Percentiles rank a stretch among this genome's conserved stretches.
Evolutionary conservation across 37 sponge, comb jelly and placozoan species (phyloP).

Genomic region (Aplysina aerophoba): DNA sequence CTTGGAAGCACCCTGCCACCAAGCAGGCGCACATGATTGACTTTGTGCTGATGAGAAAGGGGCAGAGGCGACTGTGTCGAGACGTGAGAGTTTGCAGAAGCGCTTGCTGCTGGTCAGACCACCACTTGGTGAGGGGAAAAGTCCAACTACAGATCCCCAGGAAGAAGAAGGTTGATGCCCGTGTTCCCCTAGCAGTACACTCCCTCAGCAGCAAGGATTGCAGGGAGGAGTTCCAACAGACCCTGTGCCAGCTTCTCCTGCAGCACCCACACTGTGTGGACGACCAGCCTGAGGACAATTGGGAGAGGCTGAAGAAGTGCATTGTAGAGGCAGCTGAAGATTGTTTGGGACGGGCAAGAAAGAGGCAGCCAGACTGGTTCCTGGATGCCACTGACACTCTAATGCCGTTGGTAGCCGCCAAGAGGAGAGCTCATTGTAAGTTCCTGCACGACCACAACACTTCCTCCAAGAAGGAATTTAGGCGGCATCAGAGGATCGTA

Average conservation of each 20-base stretch:
- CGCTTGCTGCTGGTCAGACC: slow-evolving; percentile 27
- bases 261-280: not conserved
- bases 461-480: slow-evolving; percentile 13
- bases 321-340: slow-evolving; percentile 2
- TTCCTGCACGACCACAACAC: not conserved
- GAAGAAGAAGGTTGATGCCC: not conserved
- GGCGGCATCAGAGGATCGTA: slow-evolving; percentile 33
- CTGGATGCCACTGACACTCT: slow-evolving; percentile 5
- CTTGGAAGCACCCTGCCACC: slow-evolving; percentile 40
- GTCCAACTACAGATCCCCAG: not conserved
- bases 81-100: slow-evolving; percentile 21
- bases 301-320: not conserved
- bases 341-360: not conserved
- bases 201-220: not conserved
- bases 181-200: not conserved
- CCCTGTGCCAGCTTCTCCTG: too few relatives aligned
- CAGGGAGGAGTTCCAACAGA: not conserved
- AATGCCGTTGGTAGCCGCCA: slow-evolving; percentile 38
- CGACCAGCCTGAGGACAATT: not conserved
- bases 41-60: slow-evolving; percentile 1
- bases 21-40: slow-evolving; percentile 37
- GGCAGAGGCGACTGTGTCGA: not conserved
- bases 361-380: slow-evolving; percentile 63
- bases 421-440: slow-evolving; percentile 29
- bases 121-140: slow-evolving; percentile 27